Percentiles rank a stretch among this genome's conserved stretches.
These are phyloP conservation scores for Coptodon bakossiorum DNA, from an alignment of 2,113 vertebrate genomes.

Conservation along the genomic window DNA sequence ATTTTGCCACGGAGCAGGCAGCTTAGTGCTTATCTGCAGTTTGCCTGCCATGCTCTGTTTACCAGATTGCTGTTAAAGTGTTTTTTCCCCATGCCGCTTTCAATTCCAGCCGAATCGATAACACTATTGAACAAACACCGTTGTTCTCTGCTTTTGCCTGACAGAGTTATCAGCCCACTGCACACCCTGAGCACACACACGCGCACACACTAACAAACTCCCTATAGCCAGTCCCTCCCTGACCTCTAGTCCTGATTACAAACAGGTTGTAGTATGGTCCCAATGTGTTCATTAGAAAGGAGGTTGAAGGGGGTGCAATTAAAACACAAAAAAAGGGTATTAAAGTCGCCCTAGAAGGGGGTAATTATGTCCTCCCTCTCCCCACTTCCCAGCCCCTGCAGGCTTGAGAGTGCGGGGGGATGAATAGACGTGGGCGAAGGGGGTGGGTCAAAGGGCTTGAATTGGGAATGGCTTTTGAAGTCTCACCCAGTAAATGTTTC, in stretches of 20 bases:
- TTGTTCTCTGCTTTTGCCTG: constrained; percentile 33
- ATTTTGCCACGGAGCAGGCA: constrained; percentile 36
- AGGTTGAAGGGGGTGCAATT: constrained; percentile 63
- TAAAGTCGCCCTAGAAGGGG: constrained; percentile 70
- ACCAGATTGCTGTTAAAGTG: constrained; percentile 43
- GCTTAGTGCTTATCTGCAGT: constrained; percentile 52
- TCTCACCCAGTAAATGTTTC: constrained; percentile 36
- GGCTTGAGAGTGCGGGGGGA: constrained; percentile 28
- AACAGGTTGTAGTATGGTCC: constrained; percentile 62
- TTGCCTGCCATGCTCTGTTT: constrained; percentile 55
- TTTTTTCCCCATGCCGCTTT: constrained; percentile 44
- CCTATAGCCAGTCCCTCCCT: background rate
- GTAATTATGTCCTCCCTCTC: constrained; percentile 67
- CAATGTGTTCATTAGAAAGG: constrained; percentile 69
- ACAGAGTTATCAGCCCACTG: constrained; percentile 46
- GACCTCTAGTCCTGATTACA: constrained; percentile 46
- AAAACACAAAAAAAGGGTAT: constrained; percentile 75
- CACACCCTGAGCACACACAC: constrained; percentile 31
- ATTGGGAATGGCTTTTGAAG: constrained; percentile 60
- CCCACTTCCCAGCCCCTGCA: constrained; percentile 49
- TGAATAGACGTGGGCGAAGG: constrained; percentile 36
- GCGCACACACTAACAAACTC: constrained; percentile 14
- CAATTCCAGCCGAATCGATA: constrained; percentile 56
- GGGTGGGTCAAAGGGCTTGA: constrained; percentile 53
- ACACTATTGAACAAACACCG: constrained; percentile 46